A percentile compares a stretch with the other conserved stretches of the same genome.
These are phyloP conservation scores for Brachionus koreanus DNA, from an alignment of 1,140 invertebrate species.

Conservation along the genomic window DNA sequence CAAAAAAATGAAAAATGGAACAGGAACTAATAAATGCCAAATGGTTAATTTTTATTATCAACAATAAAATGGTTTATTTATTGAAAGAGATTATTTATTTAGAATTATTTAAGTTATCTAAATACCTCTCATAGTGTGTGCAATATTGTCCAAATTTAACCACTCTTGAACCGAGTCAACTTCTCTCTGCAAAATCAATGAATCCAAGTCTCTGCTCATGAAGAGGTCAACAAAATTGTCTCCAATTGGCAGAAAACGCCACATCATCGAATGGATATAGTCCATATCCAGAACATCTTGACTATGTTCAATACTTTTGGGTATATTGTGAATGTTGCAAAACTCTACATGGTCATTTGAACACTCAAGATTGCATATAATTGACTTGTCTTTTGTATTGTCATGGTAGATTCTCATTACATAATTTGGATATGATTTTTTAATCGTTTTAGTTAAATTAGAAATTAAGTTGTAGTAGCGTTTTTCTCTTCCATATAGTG, in stretches of 20 bases:
- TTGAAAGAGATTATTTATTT: too few species aligned
- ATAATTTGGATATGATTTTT: constrained; percentile 14
- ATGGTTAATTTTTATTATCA: too few species aligned
- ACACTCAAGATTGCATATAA: constrained; percentile 17
- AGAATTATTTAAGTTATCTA: too few species aligned
- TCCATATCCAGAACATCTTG: not conserved
- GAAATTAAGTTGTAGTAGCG: constrained; percentile 29
- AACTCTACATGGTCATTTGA: constrained; percentile 8
- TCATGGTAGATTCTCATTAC: constrained; percentile 24
- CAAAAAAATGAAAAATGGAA: too few species aligned
- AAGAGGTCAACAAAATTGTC: constrained; percentile 23
- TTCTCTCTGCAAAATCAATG: constrained; percentile 8
- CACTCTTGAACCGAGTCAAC: constrained; percentile 1
- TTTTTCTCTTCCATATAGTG: not conserved
- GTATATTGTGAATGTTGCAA: constrained; percentile 25
- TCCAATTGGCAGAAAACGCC: too few species aligned
- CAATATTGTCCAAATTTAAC: not conserved
- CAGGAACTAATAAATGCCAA: too few species aligned
- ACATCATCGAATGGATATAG: constrained; percentile 18
- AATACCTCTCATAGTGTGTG: constrained; percentile 37
- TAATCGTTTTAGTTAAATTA: not conserved
- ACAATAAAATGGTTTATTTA: too few species aligned
- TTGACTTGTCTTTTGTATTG: not conserved
- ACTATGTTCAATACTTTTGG: not conserved
- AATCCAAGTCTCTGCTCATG: constrained; percentile 22